Base-by-base conservation (phyloP, 2,888 invertebrate species). In the Platycheirus rosarum region DNA sequence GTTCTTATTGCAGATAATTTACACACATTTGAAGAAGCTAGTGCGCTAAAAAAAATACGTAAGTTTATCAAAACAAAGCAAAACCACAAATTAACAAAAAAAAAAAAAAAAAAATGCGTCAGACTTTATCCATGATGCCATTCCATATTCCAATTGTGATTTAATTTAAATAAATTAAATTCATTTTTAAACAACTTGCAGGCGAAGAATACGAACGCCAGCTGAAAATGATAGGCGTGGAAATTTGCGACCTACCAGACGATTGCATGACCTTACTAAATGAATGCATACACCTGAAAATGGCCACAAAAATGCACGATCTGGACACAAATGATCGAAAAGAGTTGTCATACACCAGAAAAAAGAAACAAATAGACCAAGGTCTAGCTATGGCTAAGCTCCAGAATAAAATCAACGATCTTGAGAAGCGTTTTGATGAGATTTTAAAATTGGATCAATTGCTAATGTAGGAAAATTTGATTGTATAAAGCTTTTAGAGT, bases 241-340 rank as follows among this genome's bases (percentile, higher is more conserved):
- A 89, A 48, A 68, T 89, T 1, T 86, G 86, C 40, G 89, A 89
- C 76, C 78, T 90, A 35, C 88, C 88, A 0, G 88, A 88, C 55
- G 87, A 88, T 53, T 84, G 88, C 9, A 44, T 84, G 13, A 65
- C 80, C 2, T 74, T 88, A 40, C 78, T 89, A 8, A 87, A 87
- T 20, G 87, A 88, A 62, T 86, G 87, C 32, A 87, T 87, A 5
- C 86, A 87, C 13, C 23, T 88, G 0, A 89, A 89, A 57, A 68
- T 65, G 4, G 74, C 85, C 5, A 86, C 87, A 0, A 86, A 88
- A 60, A 48, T 89, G 11, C 87, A 87, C 5, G 87, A 88, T 14
- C 71, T 89, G 0, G 74, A 82, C 8, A 51, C 85, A 8, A 85
- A 86, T 16, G 87, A 86, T 53, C 77, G 89, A 2, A 85, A 87